Evolutionary conservation across 2,888 invertebrate genomes (phyloP).

Genomic region (Oligia strigilis): DNA sequence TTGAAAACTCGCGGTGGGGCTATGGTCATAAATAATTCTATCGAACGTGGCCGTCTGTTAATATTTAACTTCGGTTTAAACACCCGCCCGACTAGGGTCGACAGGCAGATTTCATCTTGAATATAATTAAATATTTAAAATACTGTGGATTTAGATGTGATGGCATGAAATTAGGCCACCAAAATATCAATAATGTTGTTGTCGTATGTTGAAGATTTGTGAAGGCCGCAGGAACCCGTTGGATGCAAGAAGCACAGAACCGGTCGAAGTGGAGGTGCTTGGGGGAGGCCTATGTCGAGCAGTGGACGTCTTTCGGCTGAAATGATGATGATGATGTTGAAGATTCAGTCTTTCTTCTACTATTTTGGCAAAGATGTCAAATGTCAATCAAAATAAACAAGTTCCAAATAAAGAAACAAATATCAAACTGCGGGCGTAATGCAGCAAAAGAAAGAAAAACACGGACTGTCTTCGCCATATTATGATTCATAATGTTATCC

Average conservation of each 20-base stretch:
- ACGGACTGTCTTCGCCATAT: too few relatives aligned
- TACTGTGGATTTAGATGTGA: neutral
- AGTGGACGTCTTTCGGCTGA: too few relatives aligned
- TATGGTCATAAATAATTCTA: constrained; percentile 41
- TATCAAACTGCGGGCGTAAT: too few relatives aligned
- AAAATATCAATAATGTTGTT: neutral
- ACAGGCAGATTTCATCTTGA: constrained; percentile 7
- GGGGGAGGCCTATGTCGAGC: too few relatives aligned
- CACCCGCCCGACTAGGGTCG: constrained; percentile 38
- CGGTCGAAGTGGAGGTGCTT: too few relatives aligned
- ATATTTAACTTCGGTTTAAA: constrained; percentile 43
- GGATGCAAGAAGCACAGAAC: too few relatives aligned
- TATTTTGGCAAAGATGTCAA: neutral
- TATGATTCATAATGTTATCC: too few relatives aligned
- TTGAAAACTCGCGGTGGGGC: constrained; percentile 13
- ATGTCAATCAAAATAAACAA: neutral
- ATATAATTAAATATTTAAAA: constrained; percentile 25
- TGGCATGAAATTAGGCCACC: neutral
- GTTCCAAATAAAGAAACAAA: neutral
- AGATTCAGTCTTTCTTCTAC: neutral
- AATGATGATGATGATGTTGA: neutral
- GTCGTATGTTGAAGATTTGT: neutral
- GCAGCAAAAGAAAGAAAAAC: too few relatives aligned
- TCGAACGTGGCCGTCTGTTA: constrained; percentile 10
- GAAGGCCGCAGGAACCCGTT: too few relatives aligned